Evolutionary conservation across 2,888 invertebrate genomes (phyloP), one percentile per base, ranked within the genome.

Genomic region (Bruchidius siliquastri): DNA sequence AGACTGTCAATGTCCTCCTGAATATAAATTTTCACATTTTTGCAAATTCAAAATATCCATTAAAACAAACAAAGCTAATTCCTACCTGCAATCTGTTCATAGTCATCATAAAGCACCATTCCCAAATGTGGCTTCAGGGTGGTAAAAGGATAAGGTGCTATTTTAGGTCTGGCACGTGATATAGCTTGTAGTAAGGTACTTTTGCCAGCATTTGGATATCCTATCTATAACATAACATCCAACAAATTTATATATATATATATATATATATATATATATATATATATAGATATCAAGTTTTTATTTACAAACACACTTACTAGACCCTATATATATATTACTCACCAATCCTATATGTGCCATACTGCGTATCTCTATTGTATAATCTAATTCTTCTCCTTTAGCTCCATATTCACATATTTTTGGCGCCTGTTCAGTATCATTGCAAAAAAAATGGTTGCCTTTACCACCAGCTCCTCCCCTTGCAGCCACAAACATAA

Each of bases 381-480:
- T 85, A 84, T 96, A 97, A 10, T 87, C 84, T 6, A 88, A 81
- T 22, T 88, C 88, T 86, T 99, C 98, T 0, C 99, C 99, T 0
- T 79, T 70, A 0, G 95, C 98, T 0, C 98, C 99, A 77, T 90
- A 88, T 86, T 99, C 98, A 4, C 95, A 94, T 75, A 97, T 90
- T 78, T 91, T 88, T 0, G 99, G 99, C 0, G 94, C 87, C 89
- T 94, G 91, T 83, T 93, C 88, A 70, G 90, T 90, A 80, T 94
- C 92, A 0, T 94, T 92, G 21, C 93, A 89, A 86, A 98, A 99
- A 88, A 94, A 98, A 76, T 92, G 90, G 87, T 99, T 99, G 0
- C 99, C 99, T 83, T 94, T 93, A 0, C 99, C 99, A 0, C 99
- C 99, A 0, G 95, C 92, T 2, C 99, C 99, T 0, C 99, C 99